phyloP scores from a whole-genome alignment of 2,113 vertebrate species.

The Eurypyga helias region DNA sequence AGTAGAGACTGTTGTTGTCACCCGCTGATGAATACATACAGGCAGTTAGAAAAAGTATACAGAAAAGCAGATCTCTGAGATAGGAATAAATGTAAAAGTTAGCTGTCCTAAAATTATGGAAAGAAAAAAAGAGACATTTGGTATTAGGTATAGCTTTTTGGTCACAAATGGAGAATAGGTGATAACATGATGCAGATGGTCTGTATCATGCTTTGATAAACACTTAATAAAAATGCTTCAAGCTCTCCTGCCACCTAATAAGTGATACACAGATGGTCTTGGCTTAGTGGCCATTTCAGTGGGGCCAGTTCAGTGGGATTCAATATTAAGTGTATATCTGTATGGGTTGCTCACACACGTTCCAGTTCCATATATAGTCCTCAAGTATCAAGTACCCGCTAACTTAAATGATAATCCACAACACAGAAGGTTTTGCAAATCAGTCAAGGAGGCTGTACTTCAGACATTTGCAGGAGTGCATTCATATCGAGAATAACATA shows the following conservation, averaged over 20 bases:
- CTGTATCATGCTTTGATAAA: slow-evolving; percentile 14
- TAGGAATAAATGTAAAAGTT: neutral
- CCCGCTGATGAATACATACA: neutral
- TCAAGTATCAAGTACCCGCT: neutral
- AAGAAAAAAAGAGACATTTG: neutral
- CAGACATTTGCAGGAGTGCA: neutral
- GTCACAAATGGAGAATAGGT: neutral
- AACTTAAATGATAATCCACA: neutral
- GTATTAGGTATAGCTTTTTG: neutral
- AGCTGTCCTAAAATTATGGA: neutral
- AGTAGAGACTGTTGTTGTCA: neutral
- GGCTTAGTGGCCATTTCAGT: neutral
- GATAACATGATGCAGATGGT: slow-evolving; percentile 6
- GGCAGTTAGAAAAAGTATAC: neutral
- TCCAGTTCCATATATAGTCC: neutral
- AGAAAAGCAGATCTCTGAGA: neutral
- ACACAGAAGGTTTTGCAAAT: neutral
- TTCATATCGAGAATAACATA: neutral
- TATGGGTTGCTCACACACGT: neutral
- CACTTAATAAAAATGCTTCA: slow-evolving; percentile 30
- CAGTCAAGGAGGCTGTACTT: neutral
- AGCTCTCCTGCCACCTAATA: neutral
- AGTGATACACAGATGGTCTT: neutral
- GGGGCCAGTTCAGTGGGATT: neutral
- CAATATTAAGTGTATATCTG: neutral